phyloP scores from a whole-genome alignment of 2,113 vertebrate genomes.

The Lipophrys pholis region DNA sequence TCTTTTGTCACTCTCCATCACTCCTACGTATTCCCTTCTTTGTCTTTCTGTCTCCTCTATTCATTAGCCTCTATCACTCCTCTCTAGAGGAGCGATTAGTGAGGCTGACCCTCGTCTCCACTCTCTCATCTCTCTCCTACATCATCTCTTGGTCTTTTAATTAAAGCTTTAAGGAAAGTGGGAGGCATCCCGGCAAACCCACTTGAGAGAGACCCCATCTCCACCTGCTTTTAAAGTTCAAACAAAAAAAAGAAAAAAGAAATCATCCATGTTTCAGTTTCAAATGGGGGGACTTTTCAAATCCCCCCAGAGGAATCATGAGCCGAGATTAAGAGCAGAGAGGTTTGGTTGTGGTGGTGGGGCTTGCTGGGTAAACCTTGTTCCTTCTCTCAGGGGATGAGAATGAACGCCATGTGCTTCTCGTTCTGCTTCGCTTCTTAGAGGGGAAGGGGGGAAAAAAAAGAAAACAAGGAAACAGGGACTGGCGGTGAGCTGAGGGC shows the following conservation, averaged over 20 bases:
- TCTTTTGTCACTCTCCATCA: too few species aligned
- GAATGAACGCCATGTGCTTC: slow-evolving; percentile 23
- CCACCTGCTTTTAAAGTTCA: slow-evolving; percentile 53
- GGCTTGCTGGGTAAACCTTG: slow-evolving; percentile 43
- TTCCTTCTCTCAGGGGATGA: slow-evolving; percentile 15
- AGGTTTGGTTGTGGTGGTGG: too few species aligned
- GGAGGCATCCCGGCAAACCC: slow-evolving; percentile 54
- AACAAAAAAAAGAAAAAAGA: too few species aligned
- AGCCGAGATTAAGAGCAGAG: slow-evolving; percentile 49
- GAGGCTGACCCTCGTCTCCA: slow-evolving; percentile 61
- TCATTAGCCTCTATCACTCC: slow-evolving; percentile 63
- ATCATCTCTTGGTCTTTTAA: slow-evolving; percentile 77
- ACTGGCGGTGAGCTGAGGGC: slow-evolving; percentile 31
- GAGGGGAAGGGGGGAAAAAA: slow-evolving; percentile 9
- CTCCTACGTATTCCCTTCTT: slow-evolving; percentile 10
- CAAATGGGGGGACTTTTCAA: slow-evolving; percentile 64
- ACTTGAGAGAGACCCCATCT: slow-evolving; percentile 46
- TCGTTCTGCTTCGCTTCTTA: slow-evolving; percentile 44
- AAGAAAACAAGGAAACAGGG: too few species aligned
- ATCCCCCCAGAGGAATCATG: slow-evolving; percentile 30
- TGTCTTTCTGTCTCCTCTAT: slow-evolving; percentile 49
- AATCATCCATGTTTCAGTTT: slow-evolving; percentile 66
- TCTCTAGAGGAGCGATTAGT: slow-evolving; percentile 79
- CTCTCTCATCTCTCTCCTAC: slow-evolving; percentile 60
- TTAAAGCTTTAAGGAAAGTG: slow-evolving; percentile 77